Evolutionary conservation across 2,888 invertebrate species (phyloP).

Genomic region (Hemithea aestivaria): DNA sequence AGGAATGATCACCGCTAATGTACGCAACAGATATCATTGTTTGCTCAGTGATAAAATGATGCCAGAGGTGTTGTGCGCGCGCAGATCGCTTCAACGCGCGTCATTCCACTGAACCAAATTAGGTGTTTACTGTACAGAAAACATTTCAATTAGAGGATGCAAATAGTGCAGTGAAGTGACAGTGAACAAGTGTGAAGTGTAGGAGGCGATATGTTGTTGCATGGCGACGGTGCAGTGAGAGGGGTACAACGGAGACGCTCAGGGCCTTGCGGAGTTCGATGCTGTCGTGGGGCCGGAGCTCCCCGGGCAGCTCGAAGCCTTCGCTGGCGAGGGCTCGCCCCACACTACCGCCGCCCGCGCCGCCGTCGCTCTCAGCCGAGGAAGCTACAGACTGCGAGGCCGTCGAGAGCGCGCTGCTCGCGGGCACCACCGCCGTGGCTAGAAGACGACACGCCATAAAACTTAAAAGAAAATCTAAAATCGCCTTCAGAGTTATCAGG

Average conservation of each 20-base stretch:
- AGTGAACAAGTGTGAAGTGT: constrained; percentile 38
- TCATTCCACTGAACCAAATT: constrained; percentile 37
- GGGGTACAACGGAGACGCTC: constrained; percentile 76
- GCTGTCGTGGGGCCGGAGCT: constrained; percentile 64
- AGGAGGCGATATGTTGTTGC: constrained; percentile 70
- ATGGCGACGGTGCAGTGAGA: constrained; percentile 58
- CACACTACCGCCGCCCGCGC: constrained; percentile 20
- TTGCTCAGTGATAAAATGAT: constrained; percentile 61
- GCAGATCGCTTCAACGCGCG: constrained; percentile 33
- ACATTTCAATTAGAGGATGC: constrained; percentile 6
- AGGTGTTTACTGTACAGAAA: constrained; percentile 36
- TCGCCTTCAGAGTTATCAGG: constrained; percentile 66
- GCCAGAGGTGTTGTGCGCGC: constrained; percentile 46
- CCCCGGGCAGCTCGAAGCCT: constrained; percentile 49
- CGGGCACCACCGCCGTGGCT: constrained; percentile 66
- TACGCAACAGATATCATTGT: constrained; percentile 58
- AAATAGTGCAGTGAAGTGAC: constrained; percentile 8
- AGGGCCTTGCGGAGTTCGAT: constrained; percentile 72
- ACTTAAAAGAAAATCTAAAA: constrained; percentile 66
- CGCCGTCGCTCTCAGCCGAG: constrained; percentile 38
- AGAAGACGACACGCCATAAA: constrained; percentile 71
- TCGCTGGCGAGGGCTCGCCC: constrained; percentile 33
- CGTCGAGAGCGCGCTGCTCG: constrained; percentile 54
- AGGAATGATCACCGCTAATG: constrained; percentile 46
- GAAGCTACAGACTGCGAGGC: constrained; percentile 50